Percentiles rank a stretch among this genome's conserved stretches.
These are phyloP conservation scores for Drosophila pectinifera DNA, from an alignment of 1,140 invertebrate genomes.

Conservation along the genomic window DNA sequence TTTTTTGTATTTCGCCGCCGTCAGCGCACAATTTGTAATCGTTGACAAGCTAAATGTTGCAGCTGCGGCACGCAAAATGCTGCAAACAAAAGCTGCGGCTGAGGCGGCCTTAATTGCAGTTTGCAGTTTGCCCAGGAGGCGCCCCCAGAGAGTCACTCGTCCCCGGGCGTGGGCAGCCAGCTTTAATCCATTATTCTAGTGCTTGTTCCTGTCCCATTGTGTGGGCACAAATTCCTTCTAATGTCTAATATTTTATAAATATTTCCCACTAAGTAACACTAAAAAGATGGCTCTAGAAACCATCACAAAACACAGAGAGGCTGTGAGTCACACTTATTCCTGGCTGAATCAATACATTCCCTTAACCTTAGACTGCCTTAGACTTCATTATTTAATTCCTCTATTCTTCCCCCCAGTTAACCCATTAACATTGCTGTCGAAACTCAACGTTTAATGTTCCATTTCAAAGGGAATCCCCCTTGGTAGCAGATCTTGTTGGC, in stretches of 20 bases:
- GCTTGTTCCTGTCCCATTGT: not conserved
- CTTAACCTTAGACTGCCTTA: no score
- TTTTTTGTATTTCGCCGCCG: constrained; percentile 67
- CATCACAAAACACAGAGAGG: no score
- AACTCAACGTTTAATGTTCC: not conserved
- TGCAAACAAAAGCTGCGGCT: constrained; percentile 35
- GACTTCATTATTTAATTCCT: no score
- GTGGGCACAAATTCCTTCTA: not conserved
- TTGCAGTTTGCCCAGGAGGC: constrained; percentile 47
- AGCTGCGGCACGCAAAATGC: constrained; percentile 62
- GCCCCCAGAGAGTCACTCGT: constrained; percentile 13
- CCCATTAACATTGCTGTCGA: not conserved
- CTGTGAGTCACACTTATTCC: no score
- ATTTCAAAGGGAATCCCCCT: not conserved
- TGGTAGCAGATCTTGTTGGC: not conserved
- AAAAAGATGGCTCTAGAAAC: not conserved
- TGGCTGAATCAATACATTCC: no score
- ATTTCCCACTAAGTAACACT: not conserved
- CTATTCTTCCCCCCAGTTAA: no score
- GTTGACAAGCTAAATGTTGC: constrained; percentile 79
- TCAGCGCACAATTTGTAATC: constrained; percentile 75
- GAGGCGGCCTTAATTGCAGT: constrained; percentile 55
- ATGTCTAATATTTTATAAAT: no score
- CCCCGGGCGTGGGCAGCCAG: constrained; percentile 30
- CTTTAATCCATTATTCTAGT: constrained; percentile 32